These are phyloP conservation scores for Threskiornis aethiopicus DNA, from an alignment of 2,797 vertebrate species.

Conservation along the genomic window DNA sequence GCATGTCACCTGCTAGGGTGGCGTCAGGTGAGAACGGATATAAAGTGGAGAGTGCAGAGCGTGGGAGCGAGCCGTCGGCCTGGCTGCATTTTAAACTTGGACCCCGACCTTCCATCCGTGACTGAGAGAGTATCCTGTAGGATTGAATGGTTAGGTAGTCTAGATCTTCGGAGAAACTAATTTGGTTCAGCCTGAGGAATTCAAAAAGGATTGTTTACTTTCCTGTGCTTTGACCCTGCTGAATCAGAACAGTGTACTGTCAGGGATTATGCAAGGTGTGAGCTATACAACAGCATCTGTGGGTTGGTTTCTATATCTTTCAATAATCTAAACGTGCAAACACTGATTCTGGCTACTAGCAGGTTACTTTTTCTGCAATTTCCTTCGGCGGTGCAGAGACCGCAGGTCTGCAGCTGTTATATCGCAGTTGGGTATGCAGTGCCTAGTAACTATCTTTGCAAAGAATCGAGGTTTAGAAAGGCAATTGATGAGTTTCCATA, in stretches of 20 bases:
- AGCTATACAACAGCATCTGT: not conserved
- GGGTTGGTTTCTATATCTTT: not conserved
- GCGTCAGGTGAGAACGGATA: not conserved
- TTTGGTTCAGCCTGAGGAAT: not conserved
- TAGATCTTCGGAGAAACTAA: not conserved
- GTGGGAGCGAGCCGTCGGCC: rapidly evolving
- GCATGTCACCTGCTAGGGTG: not conserved
- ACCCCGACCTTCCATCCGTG: not conserved
- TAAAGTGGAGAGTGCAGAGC: not conserved
- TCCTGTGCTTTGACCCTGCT: not conserved
- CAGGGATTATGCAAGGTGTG: not conserved
- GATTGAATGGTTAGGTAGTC: not conserved
- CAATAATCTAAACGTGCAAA: not conserved
- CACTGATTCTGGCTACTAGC: not conserved
- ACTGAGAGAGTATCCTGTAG: not conserved
- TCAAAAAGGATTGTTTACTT: not conserved
- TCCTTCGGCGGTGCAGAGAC: not conserved
- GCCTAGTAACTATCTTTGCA: not conserved
- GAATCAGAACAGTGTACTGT: not conserved
- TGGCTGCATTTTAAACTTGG: not conserved
- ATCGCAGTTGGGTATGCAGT: not conserved
- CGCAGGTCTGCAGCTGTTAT: not conserved
- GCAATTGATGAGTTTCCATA: not conserved
- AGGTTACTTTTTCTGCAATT: not conserved
- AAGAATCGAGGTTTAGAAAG: not conserved